phyloP scores from a whole-genome alignment of 2,797 vertebrate genomes.

The Rhinoraja longicauda region DNA sequence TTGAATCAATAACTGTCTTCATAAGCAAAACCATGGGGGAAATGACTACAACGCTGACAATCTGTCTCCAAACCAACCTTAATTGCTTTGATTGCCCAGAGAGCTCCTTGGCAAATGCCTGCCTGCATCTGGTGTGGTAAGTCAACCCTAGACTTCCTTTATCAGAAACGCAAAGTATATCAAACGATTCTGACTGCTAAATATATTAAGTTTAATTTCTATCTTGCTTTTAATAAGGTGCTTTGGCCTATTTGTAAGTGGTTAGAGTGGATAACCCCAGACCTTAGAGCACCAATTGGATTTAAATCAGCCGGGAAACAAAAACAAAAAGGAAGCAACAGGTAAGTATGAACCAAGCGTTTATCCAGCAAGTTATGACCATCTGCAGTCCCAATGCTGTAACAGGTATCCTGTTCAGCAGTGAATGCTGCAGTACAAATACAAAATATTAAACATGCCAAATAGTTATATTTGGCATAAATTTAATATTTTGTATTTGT shows the following conservation, averaged over 20 bases:
- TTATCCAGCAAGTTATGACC: too few species aligned
- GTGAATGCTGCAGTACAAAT: too few species aligned
- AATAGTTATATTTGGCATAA: too few species aligned
- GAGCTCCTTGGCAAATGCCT: background rate
- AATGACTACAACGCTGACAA: background rate
- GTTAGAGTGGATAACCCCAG: background rate
- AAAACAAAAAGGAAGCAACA: background rate
- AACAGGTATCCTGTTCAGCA: too few species aligned
- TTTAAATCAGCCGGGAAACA: background rate
- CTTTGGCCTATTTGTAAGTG: background rate
- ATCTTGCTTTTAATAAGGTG: background rate
- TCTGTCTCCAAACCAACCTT: constrained; percentile 31
- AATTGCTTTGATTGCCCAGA: constrained; percentile 38
- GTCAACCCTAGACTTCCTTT: background rate
- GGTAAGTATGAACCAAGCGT: too few species aligned
- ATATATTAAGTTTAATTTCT: background rate
- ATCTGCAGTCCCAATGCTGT: too few species aligned
- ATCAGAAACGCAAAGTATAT: background rate
- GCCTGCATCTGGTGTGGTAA: background rate
- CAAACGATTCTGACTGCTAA: background rate
- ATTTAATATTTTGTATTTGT: too few species aligned
- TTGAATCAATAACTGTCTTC: constrained; percentile 59
- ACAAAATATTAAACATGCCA: too few species aligned
- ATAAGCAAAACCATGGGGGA: constrained; percentile 38
- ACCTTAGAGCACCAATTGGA: background rate